Evolutionary conservation across 1,140 invertebrate species (phyloP).

Genomic region (Dinoponera quadriceps): DNA sequence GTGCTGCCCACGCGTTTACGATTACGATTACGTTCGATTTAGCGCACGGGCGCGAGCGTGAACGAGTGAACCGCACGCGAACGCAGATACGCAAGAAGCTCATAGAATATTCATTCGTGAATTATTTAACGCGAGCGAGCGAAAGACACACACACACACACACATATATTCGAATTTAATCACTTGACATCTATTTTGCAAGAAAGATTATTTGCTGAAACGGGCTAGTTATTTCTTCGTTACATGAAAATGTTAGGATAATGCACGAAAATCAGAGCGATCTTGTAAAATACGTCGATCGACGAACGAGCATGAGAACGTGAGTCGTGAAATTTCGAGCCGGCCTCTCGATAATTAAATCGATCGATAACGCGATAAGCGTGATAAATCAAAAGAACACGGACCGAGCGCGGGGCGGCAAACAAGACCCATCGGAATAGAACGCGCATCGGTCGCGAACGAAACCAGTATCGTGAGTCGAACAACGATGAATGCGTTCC

Average conservation of each 20-base stretch:
- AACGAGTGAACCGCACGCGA: neutral
- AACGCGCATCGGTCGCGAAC: constrained; percentile 25
- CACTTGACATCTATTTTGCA: no score
- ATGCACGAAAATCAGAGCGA: no score
- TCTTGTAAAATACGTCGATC: neutral
- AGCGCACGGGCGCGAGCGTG: neutral
- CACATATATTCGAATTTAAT: no score
- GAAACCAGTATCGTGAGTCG: constrained; percentile 48
- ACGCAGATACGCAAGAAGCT: neutral
- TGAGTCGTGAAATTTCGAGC: constrained; percentile 36
- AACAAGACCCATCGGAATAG: constrained; percentile 45
- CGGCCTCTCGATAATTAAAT: constrained; percentile 44
- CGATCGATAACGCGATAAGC: constrained; percentile 43
- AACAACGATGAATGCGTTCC: constrained; percentile 46
- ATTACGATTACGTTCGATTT: constrained; percentile 7
- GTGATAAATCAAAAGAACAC: constrained; percentile 49
- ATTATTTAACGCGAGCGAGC: neutral
- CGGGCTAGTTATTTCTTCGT: no score
- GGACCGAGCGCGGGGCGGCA: constrained; percentile 5
- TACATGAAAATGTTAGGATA: no score
- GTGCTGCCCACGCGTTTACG: constrained; percentile 1
- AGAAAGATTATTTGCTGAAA: no score
- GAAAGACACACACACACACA: no score
- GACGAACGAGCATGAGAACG: neutral
- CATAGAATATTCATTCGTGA: constrained; percentile 3